Evolutionary conservation across 2,113 vertebrate species (phyloP).

Genomic region (Trochalopteron elliotii): DNA sequence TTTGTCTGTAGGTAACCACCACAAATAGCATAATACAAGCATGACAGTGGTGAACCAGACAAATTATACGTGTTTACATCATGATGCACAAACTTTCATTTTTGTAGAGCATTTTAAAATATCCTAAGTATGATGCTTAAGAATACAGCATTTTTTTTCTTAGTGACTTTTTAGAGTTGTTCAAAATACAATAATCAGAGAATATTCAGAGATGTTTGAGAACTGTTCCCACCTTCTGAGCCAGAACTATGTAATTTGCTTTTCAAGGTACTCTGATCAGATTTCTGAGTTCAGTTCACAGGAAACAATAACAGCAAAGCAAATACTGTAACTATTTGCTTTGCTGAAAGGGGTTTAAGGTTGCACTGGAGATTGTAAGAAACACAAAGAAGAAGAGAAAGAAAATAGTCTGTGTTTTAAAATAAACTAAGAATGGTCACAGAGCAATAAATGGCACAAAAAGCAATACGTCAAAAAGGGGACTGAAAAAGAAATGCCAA

Average conservation of each 20-base stretch:
- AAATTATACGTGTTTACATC: neutral
- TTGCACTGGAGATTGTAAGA: neutral
- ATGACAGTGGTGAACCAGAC: neutral
- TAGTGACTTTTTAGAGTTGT: neutral
- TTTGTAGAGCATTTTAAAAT: neutral
- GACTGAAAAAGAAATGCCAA: constrained; percentile 27
- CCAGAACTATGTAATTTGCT: neutral
- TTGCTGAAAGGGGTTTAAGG: neutral
- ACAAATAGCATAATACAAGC: neutral
- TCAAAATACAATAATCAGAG: neutral
- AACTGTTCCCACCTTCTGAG: neutral
- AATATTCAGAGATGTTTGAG: neutral
- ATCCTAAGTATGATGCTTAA: neutral
- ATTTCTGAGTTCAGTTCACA: neutral
- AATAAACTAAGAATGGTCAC: neutral
- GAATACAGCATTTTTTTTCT: neutral
- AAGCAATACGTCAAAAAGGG: neutral
- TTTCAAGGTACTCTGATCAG: neutral
- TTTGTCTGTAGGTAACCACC: neutral
- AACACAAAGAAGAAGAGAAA: neutral
- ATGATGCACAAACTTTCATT: neutral
- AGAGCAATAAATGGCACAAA: constrained; percentile 6
- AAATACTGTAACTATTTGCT: neutral
- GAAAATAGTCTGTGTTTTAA: neutral
- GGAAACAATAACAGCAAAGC: neutral